Conservation (phyloP, 2,797 vertebrate species). For the Bufotes viridis region DNA sequence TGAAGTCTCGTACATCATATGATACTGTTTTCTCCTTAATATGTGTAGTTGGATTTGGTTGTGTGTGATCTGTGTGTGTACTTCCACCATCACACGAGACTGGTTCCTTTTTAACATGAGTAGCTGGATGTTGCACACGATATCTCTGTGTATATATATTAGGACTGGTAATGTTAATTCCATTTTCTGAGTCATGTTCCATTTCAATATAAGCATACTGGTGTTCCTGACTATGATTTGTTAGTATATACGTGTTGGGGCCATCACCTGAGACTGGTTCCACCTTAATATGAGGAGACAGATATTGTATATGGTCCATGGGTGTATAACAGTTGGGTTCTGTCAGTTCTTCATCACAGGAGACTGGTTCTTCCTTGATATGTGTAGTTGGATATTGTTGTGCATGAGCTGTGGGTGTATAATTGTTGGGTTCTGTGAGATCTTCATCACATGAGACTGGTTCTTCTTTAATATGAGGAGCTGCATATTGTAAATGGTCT, state of each 20-base stretch:
- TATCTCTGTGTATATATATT: not conserved
- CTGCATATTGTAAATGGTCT: not conserved
- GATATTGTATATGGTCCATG: not conserved
- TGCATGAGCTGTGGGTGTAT: not conserved
- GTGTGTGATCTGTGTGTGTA: not conserved
- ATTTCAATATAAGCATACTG: not conserved
- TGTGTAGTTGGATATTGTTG: not conserved
- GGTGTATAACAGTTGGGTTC: not conserved
- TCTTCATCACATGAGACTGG: not conserved
- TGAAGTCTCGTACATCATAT: not conserved
- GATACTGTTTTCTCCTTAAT: not conserved
- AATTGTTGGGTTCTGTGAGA: not conserved
- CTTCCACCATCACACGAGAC: not conserved
- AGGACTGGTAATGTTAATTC: too few relatives aligned
- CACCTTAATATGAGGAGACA: not conserved
- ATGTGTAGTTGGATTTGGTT: not conserved
- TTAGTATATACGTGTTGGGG: not conserved
- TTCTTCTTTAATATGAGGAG: not conserved
- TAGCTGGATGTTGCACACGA: not conserved
- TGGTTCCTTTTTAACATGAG: not conserved
- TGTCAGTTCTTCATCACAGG: not conserved
- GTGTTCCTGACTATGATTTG: not conserved
- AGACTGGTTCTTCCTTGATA: not conserved
- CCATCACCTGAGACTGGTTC: not conserved
- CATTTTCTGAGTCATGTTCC: not conserved